phyloP scores from a whole-genome alignment of 2,888 invertebrate genomes.

The Spisula subtruncata region DNA sequence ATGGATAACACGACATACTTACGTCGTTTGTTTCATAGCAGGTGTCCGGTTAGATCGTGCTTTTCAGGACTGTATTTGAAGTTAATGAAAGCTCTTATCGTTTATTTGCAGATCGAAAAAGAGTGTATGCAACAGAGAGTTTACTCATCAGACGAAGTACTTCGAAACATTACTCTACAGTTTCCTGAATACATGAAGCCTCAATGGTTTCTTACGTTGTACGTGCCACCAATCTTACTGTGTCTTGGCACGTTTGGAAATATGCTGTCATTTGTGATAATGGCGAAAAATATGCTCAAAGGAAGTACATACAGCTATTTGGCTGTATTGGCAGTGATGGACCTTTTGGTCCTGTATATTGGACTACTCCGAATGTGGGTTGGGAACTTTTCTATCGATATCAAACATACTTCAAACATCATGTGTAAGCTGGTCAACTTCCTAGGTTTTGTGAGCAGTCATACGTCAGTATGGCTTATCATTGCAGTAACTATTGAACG shows the following conservation, averaged over 20 bases:
- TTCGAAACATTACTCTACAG: not conserved
- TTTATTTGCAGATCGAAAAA: not conserved
- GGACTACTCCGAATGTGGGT: conserved; percentile 86
- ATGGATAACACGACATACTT: too few relatives aligned
- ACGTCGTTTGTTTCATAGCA: too few relatives aligned
- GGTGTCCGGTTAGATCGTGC: too few relatives aligned
- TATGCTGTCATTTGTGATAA: conserved; percentile 84
- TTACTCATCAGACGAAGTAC: not conserved
- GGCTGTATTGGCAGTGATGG: conserved; percentile 85
- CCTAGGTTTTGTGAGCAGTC: conserved; percentile 84
- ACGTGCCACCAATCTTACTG: conserved; percentile 84
- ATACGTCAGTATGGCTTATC: conserved; percentile 86
- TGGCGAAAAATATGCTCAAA: conserved; percentile 84
- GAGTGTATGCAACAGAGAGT: not conserved
- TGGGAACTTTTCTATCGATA: conserved; percentile 82
- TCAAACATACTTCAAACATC: conserved; percentile 79
- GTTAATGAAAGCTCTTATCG: too few relatives aligned
- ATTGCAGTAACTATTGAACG: conserved; percentile 87
- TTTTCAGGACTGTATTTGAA: too few relatives aligned
- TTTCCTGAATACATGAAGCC: conserved; percentile 56
- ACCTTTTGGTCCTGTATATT: conserved; percentile 86
- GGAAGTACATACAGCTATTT: conserved; percentile 87
- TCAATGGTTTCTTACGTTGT: conserved; percentile 75
- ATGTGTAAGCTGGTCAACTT: conserved; percentile 84
- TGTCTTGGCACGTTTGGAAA: conserved; percentile 87